Conservation (phyloP, 2,888 invertebrate species). For the Lysandra coridon region DNA sequence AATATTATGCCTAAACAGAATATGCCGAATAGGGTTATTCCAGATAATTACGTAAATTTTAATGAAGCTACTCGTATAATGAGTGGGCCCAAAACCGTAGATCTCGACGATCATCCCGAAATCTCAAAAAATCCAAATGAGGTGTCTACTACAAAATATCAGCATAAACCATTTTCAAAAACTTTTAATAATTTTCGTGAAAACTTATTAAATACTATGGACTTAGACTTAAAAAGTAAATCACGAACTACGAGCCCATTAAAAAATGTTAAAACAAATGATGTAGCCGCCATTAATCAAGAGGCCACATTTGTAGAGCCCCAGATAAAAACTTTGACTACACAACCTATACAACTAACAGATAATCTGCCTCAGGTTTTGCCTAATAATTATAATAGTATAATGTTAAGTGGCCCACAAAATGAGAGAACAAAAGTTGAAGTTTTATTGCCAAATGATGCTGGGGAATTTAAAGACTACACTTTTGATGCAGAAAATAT, state of each 20-base stretch:
- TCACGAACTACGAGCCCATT: background rate
- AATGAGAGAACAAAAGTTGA: background rate
- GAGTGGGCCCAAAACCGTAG: background rate
- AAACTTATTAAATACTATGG: background rate
- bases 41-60: background rate
- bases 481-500: background rate
- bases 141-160: background rate
- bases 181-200: constrained; percentile 9
- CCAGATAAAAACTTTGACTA: background rate
- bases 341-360: background rate
- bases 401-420: background rate
- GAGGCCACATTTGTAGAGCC: background rate
- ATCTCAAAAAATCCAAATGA: background rate
- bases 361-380: background rate
- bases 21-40: background rate
- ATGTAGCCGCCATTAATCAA: background rate
- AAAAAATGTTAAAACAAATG: background rate
- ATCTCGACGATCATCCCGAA: background rate
- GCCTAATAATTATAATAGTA: background rate
- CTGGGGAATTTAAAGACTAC: background rate
- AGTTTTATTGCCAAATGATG: background rate
- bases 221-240: background rate
- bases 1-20: background rate
- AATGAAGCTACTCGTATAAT: background rate
- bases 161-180: constrained; percentile 6